These are phyloP conservation scores for Pithys albifrons DNA, from an alignment of 2,113 vertebrate species.

Conservation along the genomic window DNA sequence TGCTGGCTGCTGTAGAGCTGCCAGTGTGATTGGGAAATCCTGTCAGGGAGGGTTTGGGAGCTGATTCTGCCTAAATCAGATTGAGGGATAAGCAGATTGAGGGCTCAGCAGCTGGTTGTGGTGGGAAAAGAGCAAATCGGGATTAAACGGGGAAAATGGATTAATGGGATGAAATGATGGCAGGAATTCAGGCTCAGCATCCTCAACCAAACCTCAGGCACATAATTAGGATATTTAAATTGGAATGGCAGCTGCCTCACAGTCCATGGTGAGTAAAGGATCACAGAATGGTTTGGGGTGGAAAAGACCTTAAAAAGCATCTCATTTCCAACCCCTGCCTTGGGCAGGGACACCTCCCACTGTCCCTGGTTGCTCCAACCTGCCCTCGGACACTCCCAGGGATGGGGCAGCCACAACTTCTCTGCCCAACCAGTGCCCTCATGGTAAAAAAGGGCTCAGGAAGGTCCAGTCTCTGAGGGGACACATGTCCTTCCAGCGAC, in stretches of 20 bases:
- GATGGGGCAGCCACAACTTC: neutral
- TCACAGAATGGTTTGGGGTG: neutral
- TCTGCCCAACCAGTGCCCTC: neutral
- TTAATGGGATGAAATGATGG: neutral
- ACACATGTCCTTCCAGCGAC: neutral
- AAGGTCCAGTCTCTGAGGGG: neutral
- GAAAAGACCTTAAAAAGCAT: neutral
- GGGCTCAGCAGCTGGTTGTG: neutral
- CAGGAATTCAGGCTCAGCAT: neutral
- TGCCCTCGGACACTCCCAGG: accelerated
- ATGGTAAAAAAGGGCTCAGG: no score
- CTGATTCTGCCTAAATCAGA: neutral
- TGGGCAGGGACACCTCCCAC: no score
- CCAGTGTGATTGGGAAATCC: neutral
- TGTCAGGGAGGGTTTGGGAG: neutral
- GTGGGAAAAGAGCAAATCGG: neutral
- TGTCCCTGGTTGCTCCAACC: neutral
- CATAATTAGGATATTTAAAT: neutral
- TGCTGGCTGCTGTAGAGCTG: neutral
- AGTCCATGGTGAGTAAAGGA: accelerated
- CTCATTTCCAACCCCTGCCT: neutral
- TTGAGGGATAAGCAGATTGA: conserved; percentile 20
- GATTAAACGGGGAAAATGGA: neutral
- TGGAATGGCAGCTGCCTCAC: accelerated
- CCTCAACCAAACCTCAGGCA: neutral